These are phyloP conservation scores for Dipodomys spectabilis DNA, from an alignment of 2,113 vertebrate genomes.

Conservation along the genomic window DNA sequence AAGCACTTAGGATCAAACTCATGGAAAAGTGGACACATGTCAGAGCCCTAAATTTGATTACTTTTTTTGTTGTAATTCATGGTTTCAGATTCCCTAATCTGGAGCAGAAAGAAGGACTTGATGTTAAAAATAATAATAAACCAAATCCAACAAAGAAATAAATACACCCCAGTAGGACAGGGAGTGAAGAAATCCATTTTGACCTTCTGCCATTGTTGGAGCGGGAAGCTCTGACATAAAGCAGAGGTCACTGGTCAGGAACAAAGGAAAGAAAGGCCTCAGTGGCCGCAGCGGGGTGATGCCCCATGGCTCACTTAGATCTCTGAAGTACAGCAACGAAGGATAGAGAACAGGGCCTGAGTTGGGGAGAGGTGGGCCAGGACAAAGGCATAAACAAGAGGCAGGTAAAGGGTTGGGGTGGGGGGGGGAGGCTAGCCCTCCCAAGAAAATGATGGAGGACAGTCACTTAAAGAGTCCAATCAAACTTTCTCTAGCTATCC, in stretches of 20 bases:
- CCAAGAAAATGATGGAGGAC: neutral
- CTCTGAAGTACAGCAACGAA: neutral
- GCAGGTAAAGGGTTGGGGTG: constrained; percentile 31
- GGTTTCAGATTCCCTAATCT: constrained; percentile 44
- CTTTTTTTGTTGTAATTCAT: neutral
- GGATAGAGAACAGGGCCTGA: too few species aligned
- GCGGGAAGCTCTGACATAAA: constrained; percentile 46
- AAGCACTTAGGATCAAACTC: neutral
- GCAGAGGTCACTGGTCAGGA: neutral
- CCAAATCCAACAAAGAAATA: constrained; percentile 29
- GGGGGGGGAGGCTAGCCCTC: neutral
- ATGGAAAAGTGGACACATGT: neutral
- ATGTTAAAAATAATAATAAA: constrained; percentile 4
- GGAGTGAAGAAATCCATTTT: constrained; percentile 9
- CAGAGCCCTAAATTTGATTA: constrained; percentile 26
- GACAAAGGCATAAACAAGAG: constrained; percentile 31
- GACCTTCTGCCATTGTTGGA: constrained; percentile 63
- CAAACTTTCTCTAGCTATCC: neutral
- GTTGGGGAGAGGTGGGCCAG: neutral
- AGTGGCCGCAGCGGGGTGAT: constrained; percentile 35
- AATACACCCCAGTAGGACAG: constrained; percentile 59
- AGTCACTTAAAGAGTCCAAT: neutral
- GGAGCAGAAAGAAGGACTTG: constrained; percentile 43
- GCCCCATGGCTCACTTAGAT: constrained; percentile 56
- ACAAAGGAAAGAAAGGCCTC: constrained; percentile 41